A percentile compares a stretch with the other conserved stretches of the same genome.
Evolutionary conservation across 2,113 vertebrate genomes (phyloP).

Genomic region (Nerophis ophidion): DNA sequence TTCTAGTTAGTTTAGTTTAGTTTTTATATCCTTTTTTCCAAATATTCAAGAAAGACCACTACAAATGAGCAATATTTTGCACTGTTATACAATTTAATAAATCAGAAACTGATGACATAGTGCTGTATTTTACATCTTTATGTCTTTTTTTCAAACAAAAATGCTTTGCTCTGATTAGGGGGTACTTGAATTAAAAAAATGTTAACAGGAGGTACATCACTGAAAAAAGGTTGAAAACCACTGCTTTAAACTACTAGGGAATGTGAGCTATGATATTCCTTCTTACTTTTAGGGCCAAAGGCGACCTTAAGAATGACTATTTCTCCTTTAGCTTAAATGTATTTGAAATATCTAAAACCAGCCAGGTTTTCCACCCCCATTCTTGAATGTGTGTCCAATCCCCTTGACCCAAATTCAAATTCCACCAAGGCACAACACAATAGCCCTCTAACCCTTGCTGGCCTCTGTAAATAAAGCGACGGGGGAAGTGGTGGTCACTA

Average conservation of each 20-base stretch:
- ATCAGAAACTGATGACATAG: too few relatives aligned
- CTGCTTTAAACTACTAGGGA: constrained; percentile 32
- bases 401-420: constrained; percentile 72
- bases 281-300: not conserved
- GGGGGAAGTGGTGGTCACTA: not conserved
- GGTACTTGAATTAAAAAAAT: too few relatives aligned
- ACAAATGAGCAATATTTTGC: too few relatives aligned
- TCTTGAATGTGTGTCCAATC: constrained; percentile 55
- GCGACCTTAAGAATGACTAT: constrained; percentile 18
- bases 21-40: too few relatives aligned
- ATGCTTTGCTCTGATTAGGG: too few relatives aligned
- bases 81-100: too few relatives aligned
- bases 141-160: too few relatives aligned
- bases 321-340: constrained; percentile 30
- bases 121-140: too few relatives aligned
- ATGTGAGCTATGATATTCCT: constrained; percentile 49
- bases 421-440: constrained; percentile 64
- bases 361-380: constrained; percentile 34
- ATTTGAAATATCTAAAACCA: constrained; percentile 32
- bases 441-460: constrained; percentile 44
- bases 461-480: constrained; percentile 51
- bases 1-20: too few relatives aligned
- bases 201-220: too few relatives aligned
- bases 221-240: too few relatives aligned
- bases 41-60: too few relatives aligned